phyloP scores from a whole-genome alignment of 2,888 invertebrate genomes.

The Eulithis testata region DNA sequence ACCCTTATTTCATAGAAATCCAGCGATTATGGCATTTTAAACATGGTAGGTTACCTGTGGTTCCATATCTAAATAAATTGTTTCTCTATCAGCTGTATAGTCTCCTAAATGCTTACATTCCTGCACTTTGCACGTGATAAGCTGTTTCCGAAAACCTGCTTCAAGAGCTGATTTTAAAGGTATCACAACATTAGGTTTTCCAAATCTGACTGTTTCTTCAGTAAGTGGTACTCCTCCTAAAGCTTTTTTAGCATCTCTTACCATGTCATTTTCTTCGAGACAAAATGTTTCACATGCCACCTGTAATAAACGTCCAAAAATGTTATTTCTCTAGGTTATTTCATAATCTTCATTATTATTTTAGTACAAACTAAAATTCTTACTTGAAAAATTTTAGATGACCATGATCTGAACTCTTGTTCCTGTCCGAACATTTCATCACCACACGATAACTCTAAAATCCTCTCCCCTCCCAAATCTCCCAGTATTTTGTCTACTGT shows the following conservation, averaged over 20 bases:
- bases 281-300: constrained; percentile 97
- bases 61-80: constrained; percentile 85
- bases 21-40: neutral
- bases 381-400: constrained; percentile 93
- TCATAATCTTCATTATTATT: too few species aligned
- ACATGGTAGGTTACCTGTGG: constrained; percentile 60
- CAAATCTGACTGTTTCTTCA: constrained; percentile 89
- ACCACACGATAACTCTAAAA: constrained; percentile 91
- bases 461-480: constrained; percentile 94
- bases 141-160: constrained; percentile 64
- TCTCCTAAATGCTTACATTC: constrained; percentile 85
- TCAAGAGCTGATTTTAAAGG: constrained; percentile 64
- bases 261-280: constrained; percentile 93
- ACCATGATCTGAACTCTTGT: constrained; percentile 95
- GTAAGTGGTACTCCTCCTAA: constrained; percentile 89
- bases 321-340: too few species aligned
- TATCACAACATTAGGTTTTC: constrained; percentile 74
- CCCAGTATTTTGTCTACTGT: constrained; percentile 95
- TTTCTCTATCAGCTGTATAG: constrained; percentile 79
- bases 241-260: constrained; percentile 91
- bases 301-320: constrained; percentile 66
- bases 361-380: constrained; percentile 27
- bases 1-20: neutral
- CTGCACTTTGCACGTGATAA: constrained; percentile 82
- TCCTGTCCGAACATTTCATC: constrained; percentile 98